Percentiles rank a stretch among this genome's conserved stretches.
Conservation (phyloP, 2,113 vertebrate species). For the Romanogobio albipinnatus region DNA sequence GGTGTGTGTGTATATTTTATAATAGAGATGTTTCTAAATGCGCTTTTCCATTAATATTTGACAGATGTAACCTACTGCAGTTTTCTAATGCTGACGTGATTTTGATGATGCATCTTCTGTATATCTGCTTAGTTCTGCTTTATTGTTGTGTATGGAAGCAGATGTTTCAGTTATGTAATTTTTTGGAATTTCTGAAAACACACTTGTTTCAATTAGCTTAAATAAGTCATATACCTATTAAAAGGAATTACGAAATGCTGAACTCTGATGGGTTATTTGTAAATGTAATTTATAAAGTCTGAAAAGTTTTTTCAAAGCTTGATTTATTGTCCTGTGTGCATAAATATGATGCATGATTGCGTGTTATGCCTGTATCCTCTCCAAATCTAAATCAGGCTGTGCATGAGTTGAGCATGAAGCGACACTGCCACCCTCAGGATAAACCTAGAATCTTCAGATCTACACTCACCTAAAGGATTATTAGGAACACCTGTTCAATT, state of each 20-base stretch:
- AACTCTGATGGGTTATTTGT: not conserved
- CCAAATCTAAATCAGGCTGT: not conserved
- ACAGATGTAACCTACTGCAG: not conserved
- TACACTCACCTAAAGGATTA: too few species aligned
- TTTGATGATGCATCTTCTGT: slow-evolving; percentile 40
- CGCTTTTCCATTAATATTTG: slow-evolving; percentile 48
- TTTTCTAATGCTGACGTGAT: not conserved
- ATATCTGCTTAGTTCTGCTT: slow-evolving; percentile 50
- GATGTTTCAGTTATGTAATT: slow-evolving; percentile 14
- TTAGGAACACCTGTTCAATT: too few species aligned
- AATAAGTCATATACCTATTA: slow-evolving; percentile 41
- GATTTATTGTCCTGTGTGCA: not conserved
- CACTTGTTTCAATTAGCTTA: not conserved
- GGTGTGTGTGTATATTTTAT: slow-evolving; percentile 17
- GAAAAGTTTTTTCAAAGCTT: not conserved
- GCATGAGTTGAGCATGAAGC: not conserved
- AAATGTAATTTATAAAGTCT: not conserved
- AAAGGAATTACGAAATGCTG: not conserved
- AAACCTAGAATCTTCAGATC: not conserved
- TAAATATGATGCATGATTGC: not conserved
- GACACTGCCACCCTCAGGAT: slow-evolving; percentile 28
- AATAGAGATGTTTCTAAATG: slow-evolving; percentile 44
- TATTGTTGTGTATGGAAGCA: slow-evolving; percentile 46
- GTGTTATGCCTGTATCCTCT: not conserved
- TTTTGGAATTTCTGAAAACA: slow-evolving; percentile 50